Evolutionary conservation across 2,888 invertebrate species (phyloP), one percentile per base, ranked within the genome.

Genomic region (Cancer borealis): DNA sequence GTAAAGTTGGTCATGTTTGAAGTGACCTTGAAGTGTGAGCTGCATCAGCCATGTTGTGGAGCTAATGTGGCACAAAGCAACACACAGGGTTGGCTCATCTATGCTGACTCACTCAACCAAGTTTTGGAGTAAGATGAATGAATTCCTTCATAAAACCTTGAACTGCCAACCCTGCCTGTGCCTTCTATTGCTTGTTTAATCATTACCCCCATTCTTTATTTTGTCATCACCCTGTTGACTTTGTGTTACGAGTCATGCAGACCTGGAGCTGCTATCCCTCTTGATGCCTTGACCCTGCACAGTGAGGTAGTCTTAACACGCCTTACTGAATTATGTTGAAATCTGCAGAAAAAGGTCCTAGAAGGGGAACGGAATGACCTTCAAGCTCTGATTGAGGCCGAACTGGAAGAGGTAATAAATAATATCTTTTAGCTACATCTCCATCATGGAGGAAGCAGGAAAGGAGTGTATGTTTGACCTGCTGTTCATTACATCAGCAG

Each of bases 331-430:
- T 94, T 91, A 88, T 95, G 93, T 94, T 87, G 79, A 93, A 49
- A 92, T 89, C 93, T 96, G 96, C 97, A 97, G 97, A 97, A 97
- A 97, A 97, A 97, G 46, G 96, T 96, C 96, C 96, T 97, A 96
- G 97, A 97, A 96, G 96, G 96, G 95, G 97, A 97, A 97, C 97
- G 98, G 96, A 97, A 97, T 97, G 97, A 97, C 96, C 96, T 98
- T 96, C 97, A 97, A 97, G 97, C 97, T 96, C 97, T 98, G 96
- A 97, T 98, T 96, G 97, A 97, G 96, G 97, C 97, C 96, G 97
- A 98, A 96, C 97, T 97, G 96, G 97, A 97, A 96, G 97, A 98
- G 98, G 98, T 98, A 97, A 96, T 73, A 26, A 47, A 46, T 88
- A n/a, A 88, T 88, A 47, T 47, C 26, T 47, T 92, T 30, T 84